Evolutionary conservation across 2,888 invertebrate species (phyloP).

Genomic region (Pammene fasciana): DNA sequence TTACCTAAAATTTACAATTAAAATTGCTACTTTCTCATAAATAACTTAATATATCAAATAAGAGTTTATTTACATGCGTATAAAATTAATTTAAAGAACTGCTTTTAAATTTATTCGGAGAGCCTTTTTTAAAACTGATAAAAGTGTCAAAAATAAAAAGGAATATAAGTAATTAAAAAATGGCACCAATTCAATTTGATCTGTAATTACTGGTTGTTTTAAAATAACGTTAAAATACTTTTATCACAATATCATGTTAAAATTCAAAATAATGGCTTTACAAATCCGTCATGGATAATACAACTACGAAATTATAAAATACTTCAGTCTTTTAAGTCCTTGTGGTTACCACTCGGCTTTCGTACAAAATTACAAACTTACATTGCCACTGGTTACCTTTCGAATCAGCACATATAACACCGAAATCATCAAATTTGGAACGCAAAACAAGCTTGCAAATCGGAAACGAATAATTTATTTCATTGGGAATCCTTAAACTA

Average conservation of each 20-base stretch:
- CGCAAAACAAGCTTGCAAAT: conserved; percentile 21
- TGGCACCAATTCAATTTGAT: conserved; percentile 66
- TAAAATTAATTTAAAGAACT: conserved; percentile 54
- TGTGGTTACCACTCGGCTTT: conserved; percentile 60
- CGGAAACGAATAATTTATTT: conserved; percentile 21
- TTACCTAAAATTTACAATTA: conserved; percentile 68
- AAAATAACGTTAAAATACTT: conserved; percentile 72
- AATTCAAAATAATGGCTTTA: conserved; percentile 67
- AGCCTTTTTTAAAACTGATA: conserved; percentile 55
- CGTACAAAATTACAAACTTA: conserved; percentile 39
- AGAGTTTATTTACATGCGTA: conserved; percentile 76
- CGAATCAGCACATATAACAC: conserved; percentile 25
- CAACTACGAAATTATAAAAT: conserved; percentile 66
- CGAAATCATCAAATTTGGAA: conserved; percentile 21
- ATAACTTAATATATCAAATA: conserved; percentile 74
- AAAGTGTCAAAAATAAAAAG: conserved; percentile 69
- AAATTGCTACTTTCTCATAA: conserved; percentile 79
- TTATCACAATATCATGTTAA: conserved; percentile 75
- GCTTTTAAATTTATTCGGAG: conserved; percentile 54
- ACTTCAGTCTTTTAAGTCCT: conserved; percentile 79
- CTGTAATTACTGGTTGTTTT: conserved; percentile 54
- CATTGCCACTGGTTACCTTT: conserved; percentile 28
- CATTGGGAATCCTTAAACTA: conserved; percentile 35
- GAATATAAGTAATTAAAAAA: conserved; percentile 55
- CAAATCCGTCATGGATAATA: conserved; percentile 70